Base-by-base conservation (phyloP, 1,140 invertebrate genomes). In the Drosophila bocqueti region DNA sequence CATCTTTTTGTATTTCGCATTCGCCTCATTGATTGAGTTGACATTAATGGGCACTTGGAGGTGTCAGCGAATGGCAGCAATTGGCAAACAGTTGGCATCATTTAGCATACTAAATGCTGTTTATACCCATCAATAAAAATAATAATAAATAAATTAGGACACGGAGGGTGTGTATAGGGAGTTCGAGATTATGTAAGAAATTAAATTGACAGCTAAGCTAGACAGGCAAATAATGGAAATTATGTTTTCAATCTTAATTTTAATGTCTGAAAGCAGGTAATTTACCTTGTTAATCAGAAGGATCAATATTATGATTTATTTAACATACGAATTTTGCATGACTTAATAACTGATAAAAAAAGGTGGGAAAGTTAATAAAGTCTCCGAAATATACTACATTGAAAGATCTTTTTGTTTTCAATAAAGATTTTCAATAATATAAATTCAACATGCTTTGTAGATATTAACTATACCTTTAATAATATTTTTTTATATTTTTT, bases 31-130 rank as follows among this genome's bases (percentile, higher is more conserved):
- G 81, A 89, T 87, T 87, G 85, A 89, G 79, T 81, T 89, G 84
- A 89, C 84, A 84, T 90, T 90, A 89, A 90, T 84, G 83, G 84
- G 81, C 76, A 78, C 77, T 84, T 75, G 77, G 62, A 64, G 66
- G 81, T 84, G 84, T 89, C 83, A 60, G 50, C 67, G 49, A 47
- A 29, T 84, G 84, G 77, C 84, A 81, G 81, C 81, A 65, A 89
- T 79, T 79, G 84, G 61, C 76, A 83, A 80, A 74, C 76, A 78
- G 45, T 58, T 54, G 64, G 57, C 52, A 68, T 55, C 55, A 46
- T 62, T 77, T 68, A 62, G 55, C 64, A 77, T 77, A 45, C 49
- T 45, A 49, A 62, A 68, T 69, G 43, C 26, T 49, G 49, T 57
- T 67, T 49, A 24, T 34, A 3, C 11, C 13, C 16, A 40, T 34